These are phyloP conservation scores for Callipepla squamata DNA, from an alignment of 2,113 vertebrate species.

Conservation along the genomic window DNA sequence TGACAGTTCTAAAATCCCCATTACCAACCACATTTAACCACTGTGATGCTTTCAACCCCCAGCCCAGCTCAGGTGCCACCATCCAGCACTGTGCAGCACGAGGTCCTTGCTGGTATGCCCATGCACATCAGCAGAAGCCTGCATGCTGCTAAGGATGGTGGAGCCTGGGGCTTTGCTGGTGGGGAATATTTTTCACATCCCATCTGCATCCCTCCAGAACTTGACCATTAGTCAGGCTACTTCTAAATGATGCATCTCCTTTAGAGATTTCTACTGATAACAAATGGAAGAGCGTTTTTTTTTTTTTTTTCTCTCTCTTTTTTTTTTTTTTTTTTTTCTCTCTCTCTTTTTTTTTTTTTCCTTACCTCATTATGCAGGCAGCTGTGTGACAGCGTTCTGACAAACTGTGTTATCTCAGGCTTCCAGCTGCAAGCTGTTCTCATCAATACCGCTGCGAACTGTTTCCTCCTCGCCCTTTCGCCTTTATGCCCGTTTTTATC, in stretches of 20 bases:
- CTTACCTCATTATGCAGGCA: conserved; percentile 83
- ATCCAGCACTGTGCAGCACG: not conserved
- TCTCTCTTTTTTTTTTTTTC: not conserved
- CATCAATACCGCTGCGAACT: conserved; percentile 77
- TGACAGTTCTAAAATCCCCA: not conserved
- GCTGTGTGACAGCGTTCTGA: conserved; percentile 79
- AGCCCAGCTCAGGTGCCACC: not conserved
- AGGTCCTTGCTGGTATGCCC: not conserved
- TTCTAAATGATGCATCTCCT: conserved; percentile 71
- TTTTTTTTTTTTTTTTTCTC: not conserved
- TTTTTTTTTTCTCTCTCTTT: not conserved
- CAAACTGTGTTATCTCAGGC: conserved; percentile 83
- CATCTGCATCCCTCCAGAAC: conserved; percentile 55
- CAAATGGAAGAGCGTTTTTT: conserved; percentile 71
- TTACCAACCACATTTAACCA: not conserved
- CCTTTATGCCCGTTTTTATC: conserved; percentile 37
- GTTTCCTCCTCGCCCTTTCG: conserved; percentile 73
- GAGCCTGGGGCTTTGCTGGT: conserved; percentile 41
- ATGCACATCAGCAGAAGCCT: not conserved
- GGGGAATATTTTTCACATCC: conserved; percentile 24
- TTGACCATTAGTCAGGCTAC: conserved; percentile 74
- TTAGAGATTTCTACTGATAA: conserved; percentile 70
- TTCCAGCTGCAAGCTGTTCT: conserved; percentile 80
- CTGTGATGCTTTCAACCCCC: not conserved
- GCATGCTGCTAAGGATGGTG: not conserved